Percentiles rank a stretch among this genome's conserved stretches.
Conservation (phyloP, 2,888 invertebrate genomes). For the Drosophila demipolita region DNA sequence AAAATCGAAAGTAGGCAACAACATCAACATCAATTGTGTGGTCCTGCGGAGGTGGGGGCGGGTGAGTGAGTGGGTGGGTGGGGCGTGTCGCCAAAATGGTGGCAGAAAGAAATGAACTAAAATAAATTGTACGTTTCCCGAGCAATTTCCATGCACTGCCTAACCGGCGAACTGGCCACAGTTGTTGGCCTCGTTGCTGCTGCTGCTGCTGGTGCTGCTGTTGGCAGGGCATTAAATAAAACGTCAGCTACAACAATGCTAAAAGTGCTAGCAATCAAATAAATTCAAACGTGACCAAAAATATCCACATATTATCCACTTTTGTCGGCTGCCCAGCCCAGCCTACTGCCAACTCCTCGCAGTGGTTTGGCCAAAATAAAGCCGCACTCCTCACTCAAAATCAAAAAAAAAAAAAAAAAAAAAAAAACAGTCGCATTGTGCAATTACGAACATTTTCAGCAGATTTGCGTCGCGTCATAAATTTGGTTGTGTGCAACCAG, state of each 20-base stretch:
- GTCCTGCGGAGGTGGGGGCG: background rate
- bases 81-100: constrained; percentile 62
- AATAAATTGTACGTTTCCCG: constrained; percentile 81
- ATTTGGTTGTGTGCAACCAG: constrained; percentile 43
- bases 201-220: constrained; percentile 45
- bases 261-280: constrained; percentile 82
- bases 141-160: constrained; percentile 72
- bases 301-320: constrained; percentile 81
- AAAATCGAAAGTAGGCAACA: constrained; percentile 80
- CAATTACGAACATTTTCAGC: constrained; percentile 74
- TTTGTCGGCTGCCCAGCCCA: constrained; percentile 47
- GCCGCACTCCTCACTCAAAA: background rate
- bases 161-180: constrained; percentile 34
- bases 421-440: constrained; percentile 37
- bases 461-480: constrained; percentile 79
- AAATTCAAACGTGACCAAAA: constrained; percentile 83
- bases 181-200: constrained; percentile 51
- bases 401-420: background rate
- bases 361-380: constrained; percentile 33
- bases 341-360: background rate
- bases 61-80: background rate
- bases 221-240: constrained; percentile 75
- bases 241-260: constrained; percentile 80
- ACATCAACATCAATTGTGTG: constrained; percentile 64
- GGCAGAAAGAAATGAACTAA: constrained; percentile 79